Evolutionary conservation across 2,888 invertebrate genomes (phyloP), one percentile per base, ranked within the genome.

Genomic region (Caradrina kadenii): DNA sequence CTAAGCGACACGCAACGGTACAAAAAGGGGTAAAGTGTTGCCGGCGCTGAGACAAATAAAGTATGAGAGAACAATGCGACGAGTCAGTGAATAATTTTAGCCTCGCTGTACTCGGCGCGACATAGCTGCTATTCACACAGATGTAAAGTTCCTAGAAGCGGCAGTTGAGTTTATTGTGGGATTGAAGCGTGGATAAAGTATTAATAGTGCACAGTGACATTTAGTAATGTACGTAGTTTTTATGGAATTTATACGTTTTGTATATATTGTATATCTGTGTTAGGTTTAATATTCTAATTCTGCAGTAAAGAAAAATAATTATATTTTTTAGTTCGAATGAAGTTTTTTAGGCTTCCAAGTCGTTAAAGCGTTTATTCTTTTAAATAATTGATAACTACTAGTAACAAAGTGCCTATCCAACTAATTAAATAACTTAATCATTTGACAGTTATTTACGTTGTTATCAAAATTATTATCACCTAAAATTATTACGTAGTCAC

Each of bases 21-120:
- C 90, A 93, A 94, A 93, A 92, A 92, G 91, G 87, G 90, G 83
- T 86, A 80, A 76, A 86, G 75, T 70, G 77, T 79, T 76, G 80
- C 83, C 81, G 82, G 83, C 53, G 83, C 58, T 73, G 88, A 90
- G 89, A 92, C 93, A 95, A 93, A 95, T 94, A 95, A 95, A 95
- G 93, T 94, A 94, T 92, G 90, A 89, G 92, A 92, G 94, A 95
- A 95, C 95, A 96, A 96, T 95, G 92, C 92, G 91, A 86, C 90
- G 92, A 92, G 90, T 91, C 92, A 91, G 92, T 92, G 94, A 93
- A 94, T 95, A 96, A 95, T 95, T 95, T 96, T 95, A 95, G 94
- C 93, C 83, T 85, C 88, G 86, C 89, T 66, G 89, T 89, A 87
- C 90, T 88, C 87, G 89, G 87, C 86, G 89, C 90, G 89, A 84